Evolutionary conservation across 2,113 vertebrate species (phyloP).

Genomic region (Gnathonemus echidnorhynchus): DNA sequence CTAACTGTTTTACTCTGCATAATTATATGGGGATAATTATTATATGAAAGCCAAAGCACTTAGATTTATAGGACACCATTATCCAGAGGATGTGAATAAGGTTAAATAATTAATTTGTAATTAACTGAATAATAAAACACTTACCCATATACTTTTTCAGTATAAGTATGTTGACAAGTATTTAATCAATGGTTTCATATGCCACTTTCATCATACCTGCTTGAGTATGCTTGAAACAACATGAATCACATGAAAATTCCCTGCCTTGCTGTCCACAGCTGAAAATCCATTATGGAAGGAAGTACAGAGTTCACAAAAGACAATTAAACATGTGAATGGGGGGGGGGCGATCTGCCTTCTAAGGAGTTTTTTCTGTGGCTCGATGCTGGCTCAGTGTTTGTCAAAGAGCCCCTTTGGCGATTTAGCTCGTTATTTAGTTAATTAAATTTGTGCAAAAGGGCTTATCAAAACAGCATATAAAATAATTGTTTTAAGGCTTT

Average conservation of each 20-base stretch:
- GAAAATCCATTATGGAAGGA: background rate
- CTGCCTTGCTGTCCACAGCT: background rate
- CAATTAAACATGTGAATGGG: background rate
- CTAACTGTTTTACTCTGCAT: background rate
- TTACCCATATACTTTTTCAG: background rate
- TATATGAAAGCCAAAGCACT: background rate
- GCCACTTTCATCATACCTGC: background rate
- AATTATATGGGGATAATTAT: background rate
- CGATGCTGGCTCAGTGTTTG: background rate
- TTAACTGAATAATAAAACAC: background rate
- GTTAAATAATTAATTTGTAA: background rate
- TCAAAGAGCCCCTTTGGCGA: background rate
- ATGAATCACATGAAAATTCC: background rate
- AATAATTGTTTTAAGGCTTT: background rate
- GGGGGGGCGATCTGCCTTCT: background rate
- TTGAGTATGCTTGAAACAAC: background rate
- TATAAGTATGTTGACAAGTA: background rate
- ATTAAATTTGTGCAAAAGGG: constrained; percentile 11
- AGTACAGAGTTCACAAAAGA: background rate
- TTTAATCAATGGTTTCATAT: background rate
- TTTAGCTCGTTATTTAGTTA: background rate
- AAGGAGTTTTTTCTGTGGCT: background rate
- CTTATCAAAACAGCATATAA: background rate
- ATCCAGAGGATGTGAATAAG: background rate
- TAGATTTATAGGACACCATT: background rate